phyloP scores from a whole-genome alignment of 1,140 invertebrate genomes.

The Aphelenchoides avenae region DNA sequence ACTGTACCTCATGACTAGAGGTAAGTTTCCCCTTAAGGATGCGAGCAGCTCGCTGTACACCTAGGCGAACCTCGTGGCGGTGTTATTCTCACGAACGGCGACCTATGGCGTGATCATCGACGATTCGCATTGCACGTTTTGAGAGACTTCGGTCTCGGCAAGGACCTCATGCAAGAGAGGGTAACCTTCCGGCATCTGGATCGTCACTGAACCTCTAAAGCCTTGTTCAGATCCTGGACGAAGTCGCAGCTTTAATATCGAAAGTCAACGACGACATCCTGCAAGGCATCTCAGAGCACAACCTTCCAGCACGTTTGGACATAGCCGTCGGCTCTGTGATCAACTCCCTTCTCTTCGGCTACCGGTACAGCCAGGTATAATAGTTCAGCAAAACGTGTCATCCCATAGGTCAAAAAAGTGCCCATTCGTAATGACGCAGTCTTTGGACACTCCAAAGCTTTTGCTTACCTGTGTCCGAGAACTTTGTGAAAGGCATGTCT shows the following conservation, averaged over 20 bases:
- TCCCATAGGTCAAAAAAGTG: no score
- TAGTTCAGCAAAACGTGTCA: background rate
- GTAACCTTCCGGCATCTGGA: background rate
- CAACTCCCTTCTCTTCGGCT: constrained; percentile 14
- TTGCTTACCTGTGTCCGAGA: no score
- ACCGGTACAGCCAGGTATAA: background rate
- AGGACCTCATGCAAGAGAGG: constrained; percentile 37
- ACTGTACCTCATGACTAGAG: no score
- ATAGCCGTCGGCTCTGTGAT: constrained; percentile 20
- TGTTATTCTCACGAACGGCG: no score
- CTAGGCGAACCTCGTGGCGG: no score
- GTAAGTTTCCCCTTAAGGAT: no score
- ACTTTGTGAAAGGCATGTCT: no score
- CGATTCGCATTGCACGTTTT: constrained; percentile 39
- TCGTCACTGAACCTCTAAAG: background rate
- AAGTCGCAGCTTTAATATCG: background rate
- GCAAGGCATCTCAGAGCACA: background rate
- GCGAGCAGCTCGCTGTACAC: no score
- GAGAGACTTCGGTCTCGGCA: constrained; percentile 38
- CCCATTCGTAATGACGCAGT: no score
- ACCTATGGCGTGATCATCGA: constrained; percentile 31
- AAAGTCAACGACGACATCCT: constrained; percentile 13
- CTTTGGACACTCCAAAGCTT: no score
- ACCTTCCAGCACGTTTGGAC: constrained; percentile 8
- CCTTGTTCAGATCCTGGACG: constrained; percentile 17